phyloP scores from a whole-genome alignment of 1,140 invertebrate species.

The Drosophila auraria region DNA sequence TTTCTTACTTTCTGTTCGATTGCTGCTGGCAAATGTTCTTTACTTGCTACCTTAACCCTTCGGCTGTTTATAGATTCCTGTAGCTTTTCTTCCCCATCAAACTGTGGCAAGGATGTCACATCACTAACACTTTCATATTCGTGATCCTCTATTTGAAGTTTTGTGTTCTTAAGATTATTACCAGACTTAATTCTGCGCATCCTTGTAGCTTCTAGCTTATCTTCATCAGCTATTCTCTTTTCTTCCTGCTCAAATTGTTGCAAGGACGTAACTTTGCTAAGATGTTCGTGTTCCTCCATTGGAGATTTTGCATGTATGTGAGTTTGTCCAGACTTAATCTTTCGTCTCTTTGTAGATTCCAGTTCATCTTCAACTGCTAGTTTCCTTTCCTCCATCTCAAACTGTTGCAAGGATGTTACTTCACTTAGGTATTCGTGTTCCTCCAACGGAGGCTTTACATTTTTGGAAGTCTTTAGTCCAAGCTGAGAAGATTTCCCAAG shows the following conservation, averaged over 20 bases:
- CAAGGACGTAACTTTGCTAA: not conserved
- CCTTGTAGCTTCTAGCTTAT: not conserved
- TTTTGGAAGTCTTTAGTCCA: not conserved
- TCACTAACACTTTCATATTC: not conserved
- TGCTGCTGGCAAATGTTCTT: not conserved
- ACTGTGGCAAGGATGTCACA: constrained; percentile 1
- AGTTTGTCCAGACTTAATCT: no score
- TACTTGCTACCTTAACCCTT: not conserved
- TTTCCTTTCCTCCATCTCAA: no score
- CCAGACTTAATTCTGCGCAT: not conserved
- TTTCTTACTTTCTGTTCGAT: not conserved
- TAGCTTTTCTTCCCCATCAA: constrained; percentile 3
- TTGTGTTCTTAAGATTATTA: not conserved
- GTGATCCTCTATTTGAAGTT: not conserved
- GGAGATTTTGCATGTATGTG: no score
- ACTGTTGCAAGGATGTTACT: no score
- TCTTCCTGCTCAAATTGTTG: constrained; percentile 5
- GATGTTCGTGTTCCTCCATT: not conserved
- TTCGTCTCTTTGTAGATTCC: no score
- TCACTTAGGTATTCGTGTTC: not conserved
- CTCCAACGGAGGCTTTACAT: no score
- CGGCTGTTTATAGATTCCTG: not conserved
- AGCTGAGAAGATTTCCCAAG: not conserved
- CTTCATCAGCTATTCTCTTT: not conserved
- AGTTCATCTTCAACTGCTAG: no score